Percentiles rank a stretch among this genome's conserved stretches.
These are phyloP conservation scores for Phortica variegata DNA, from an alignment of 1,140 invertebrate species.

Conservation along the genomic window DNA sequence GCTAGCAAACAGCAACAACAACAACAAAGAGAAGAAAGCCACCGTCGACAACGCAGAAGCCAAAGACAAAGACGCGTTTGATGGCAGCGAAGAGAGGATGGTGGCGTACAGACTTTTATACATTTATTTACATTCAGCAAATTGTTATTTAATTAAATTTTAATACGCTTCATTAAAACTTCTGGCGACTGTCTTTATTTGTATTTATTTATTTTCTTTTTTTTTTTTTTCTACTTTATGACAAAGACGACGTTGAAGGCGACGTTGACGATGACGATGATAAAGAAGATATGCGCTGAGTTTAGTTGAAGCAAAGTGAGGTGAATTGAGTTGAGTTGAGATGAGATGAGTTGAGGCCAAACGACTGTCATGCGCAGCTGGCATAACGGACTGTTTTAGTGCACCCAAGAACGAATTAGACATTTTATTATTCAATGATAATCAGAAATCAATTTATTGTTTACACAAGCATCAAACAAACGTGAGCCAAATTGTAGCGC, in stretches of 20 bases:
- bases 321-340: too few relatives aligned
- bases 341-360: too few relatives aligned
- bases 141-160: conserved; percentile 54
- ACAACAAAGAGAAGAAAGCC: too few relatives aligned
- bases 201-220: conserved; percentile 4
- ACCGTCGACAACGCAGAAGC: too few relatives aligned
- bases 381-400: too few relatives aligned
- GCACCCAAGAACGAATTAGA: too few relatives aligned
- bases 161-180: conserved; percentile 51
- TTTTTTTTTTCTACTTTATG: background rate
- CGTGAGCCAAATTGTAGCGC: background rate
- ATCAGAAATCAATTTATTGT: conserved; percentile 51
- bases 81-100: too few relatives aligned
- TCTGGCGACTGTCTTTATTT: conserved; percentile 22
- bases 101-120: too few relatives aligned
- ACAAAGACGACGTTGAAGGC: background rate
- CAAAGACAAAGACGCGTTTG: too few relatives aligned
- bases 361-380: too few relatives aligned
- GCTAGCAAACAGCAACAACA: too few relatives aligned
- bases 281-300: too few relatives aligned
- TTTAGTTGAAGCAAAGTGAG: background rate
- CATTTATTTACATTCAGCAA: conserved; percentile 52
- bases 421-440: conserved; percentile 49
- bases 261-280: background rate
- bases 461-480: conserved; percentile 15